These are phyloP conservation scores for Drosophila anomelani DNA, from an alignment of 2,888 invertebrate species.

Conservation along the genomic window DNA sequence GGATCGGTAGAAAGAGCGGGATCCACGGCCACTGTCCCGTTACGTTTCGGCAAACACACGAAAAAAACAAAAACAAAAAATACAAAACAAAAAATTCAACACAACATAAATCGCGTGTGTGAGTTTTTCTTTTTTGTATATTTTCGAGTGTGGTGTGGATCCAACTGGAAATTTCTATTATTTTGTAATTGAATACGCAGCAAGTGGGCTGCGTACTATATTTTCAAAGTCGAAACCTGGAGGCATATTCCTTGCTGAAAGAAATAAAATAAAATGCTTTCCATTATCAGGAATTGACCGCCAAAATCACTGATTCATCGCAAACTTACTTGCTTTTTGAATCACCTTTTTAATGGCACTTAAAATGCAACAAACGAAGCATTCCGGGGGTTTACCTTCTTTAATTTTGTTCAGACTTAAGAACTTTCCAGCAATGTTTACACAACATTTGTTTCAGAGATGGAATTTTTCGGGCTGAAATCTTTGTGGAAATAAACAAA, in stretches of 20 bases:
- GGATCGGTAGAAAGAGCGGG: conserved; percentile 52
- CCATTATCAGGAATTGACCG: conserved; percentile 16
- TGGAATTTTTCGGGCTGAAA: neutral
- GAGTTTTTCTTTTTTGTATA: conserved; percentile 34
- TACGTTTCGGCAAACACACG: conserved; percentile 75
- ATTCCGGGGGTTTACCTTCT: conserved; percentile 10
- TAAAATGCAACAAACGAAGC: conserved; percentile 20
- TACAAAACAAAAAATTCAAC: conserved; percentile 48
- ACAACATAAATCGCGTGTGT: conserved; percentile 41
- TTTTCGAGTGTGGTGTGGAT: conserved; percentile 52
- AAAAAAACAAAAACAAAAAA: conserved; percentile 29
- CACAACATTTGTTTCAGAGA: neutral
- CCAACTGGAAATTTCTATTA: conserved; percentile 74
- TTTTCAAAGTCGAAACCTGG: conserved; percentile 29
- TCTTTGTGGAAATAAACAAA: neutral
- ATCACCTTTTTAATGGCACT: conserved; percentile 25
- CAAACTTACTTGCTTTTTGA: conserved; percentile 19
- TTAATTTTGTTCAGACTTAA: neutral
- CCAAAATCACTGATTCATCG: conserved; percentile 31
- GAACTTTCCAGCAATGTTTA: conserved; percentile 1
- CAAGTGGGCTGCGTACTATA: conserved; percentile 42
- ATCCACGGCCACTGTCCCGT: conserved; percentile 77
- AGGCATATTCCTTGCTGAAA: conserved; percentile 5
- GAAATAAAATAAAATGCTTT: neutral
- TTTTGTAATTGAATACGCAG: conserved; percentile 68